Evolutionary conservation across 2,113 vertebrate species (phyloP), one percentile per base, ranked within the genome.

Genomic region (Osmerus eperlanus): DNA sequence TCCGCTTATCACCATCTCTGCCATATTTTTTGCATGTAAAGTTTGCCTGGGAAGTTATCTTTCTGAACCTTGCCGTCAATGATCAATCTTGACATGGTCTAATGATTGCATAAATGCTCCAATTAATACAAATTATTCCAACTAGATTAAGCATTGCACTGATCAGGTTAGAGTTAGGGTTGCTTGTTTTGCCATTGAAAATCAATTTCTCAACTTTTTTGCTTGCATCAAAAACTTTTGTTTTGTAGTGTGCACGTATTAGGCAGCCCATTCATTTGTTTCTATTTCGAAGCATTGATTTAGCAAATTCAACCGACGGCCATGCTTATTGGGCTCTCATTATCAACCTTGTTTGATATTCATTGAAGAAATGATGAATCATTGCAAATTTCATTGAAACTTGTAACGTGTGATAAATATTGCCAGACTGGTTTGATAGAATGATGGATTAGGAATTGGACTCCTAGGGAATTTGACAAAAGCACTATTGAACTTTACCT

Each of bases 391-490:
- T 78, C 76, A 89, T 89, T 83, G 87, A 88, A 82, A 78, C 62
- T 73, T 78, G 82, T 84, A 74, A 75, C 67, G 70, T 75, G 72
- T 3, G 69, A 78, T 78, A 62, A 79, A 36, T 52, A 72, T 53
- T 36, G 73, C 72, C 19, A 60, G 58, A 61, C 67, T 62, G 0
- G 25, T 65, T 52, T 79, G 85, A 86, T 80, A 78, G 78, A 80
- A 85, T 87, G 89, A 89, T 85, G 79, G 87, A 88, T 87, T 88
- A 86, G 74, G 73, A 87, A 86, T 83, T 70, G 76, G 66, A 70
- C 77, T 55, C 72, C 1, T 62, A 81, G 68, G 63, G 79, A 84
- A 78, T 85, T 82, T 71, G 0, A 71, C 66, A 59, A 76, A 83
- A 82, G 78, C 70, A 65, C 74, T 69, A 85, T 85, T 72, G 61